Percentiles rank a stretch among this genome's conserved stretches.
Conservation (phyloP, 2,113 vertebrate genomes). For the Electrona antarctica region DNA sequence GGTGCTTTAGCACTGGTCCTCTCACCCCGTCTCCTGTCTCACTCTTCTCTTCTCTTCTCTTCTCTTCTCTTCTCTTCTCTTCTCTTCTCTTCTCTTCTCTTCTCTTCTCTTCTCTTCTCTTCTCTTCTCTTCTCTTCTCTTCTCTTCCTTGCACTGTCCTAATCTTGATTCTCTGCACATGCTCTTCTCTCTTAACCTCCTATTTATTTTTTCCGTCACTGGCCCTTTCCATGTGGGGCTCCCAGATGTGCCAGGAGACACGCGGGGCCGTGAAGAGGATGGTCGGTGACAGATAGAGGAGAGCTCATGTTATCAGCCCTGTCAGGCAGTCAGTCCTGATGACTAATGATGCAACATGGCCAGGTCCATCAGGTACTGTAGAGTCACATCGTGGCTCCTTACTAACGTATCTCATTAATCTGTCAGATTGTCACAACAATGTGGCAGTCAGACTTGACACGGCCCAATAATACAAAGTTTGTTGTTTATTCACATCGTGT, state of each 20-base stretch:
- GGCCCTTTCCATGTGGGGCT: neutral
- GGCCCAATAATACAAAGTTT: too few relatives aligned
- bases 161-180: neutral
- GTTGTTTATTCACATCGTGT: too few relatives aligned
- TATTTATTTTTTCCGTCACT: neutral
- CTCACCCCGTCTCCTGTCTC: neutral
- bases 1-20: conserved; percentile 29
- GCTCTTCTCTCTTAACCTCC: neutral
- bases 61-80: neutral
- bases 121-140: neutral
- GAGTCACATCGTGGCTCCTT: conserved; percentile 25
- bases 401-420: conserved; percentile 35
- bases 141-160: too few relatives aligned
- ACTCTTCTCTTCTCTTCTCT: neutral
- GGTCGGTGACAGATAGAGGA: conserved; percentile 39
- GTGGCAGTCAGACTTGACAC: neutral
- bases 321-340: conserved; percentile 50
- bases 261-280: conserved; percentile 22
- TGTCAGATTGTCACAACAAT: conserved; percentile 17
- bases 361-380: conserved; percentile 29
- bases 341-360: conserved; percentile 40
- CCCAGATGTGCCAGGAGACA: conserved; percentile 8
- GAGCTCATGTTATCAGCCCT: conserved; percentile 44
- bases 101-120: neutral
- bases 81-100: neutral